Evolutionary conservation across 2,888 invertebrate genomes (phyloP), one percentile per base, ranked within the genome.

Genomic region (Tridacna gigas): DNA sequence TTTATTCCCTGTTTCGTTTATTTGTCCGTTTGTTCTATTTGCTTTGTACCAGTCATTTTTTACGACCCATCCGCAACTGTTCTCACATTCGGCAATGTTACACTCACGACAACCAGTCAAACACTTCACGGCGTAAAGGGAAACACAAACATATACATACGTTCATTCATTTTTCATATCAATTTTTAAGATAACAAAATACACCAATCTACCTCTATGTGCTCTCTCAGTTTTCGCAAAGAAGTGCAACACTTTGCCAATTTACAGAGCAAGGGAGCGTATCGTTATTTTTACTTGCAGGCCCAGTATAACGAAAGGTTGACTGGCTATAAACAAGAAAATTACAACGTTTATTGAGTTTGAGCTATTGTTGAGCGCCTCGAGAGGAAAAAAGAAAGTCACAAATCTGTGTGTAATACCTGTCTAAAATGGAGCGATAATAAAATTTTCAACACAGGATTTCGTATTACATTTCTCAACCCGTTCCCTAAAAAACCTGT

Each of bases 321-420:
- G 80, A 67, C 28, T 37, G 66, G 77, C 80, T 82, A 82, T 87
- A 84, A 87, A 87, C 82, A 78, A 84, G 80, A 60, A 84, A 79
- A 87, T 86, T 71, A 71, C 78, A 78, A 82, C 80, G 79, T 86
- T 86, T 87, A 86, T 86, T 71, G 71, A 71, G 71, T 37, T 47
- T 22, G 47, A 51, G 51, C 51, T 71, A 71, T 71, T 71, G 71
- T 71, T 71, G 26, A 71, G 51, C 20, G 25, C 71, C 20, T 15
- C n/a, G 22, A 51, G 45, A 71, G 69, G 63, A 63, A 63, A n/a
- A 63, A 63, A 13, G 47, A 47, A 69, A 26, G 47, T 20, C 47
- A 48, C 51, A 71, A 71, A 71, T 25, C 47, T 25, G 51, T 71
- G 71, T 56, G 69, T 71, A 61, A 75, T 71, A 63, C 60, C 51